Percentiles rank a stretch among this genome's conserved stretches.
Evolutionary conservation across 2,888 invertebrate species (phyloP).

Genomic region (Galeopsomyia nigrocyanea): DNA sequence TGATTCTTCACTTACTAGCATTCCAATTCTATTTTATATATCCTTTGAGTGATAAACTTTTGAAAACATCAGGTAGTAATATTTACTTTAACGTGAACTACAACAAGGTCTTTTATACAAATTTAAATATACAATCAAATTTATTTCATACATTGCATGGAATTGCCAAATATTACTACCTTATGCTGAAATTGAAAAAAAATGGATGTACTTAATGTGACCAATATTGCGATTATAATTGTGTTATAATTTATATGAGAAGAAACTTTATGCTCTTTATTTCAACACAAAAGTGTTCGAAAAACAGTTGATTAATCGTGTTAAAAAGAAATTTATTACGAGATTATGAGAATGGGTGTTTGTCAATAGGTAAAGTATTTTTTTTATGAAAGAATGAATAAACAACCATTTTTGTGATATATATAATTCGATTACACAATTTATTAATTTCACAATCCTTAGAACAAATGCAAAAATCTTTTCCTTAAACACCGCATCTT

Average conservation of each 20-base stretch:
- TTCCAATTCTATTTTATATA: slow-evolving; percentile 22
- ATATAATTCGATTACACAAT: slow-evolving; percentile 32
- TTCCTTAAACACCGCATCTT: too few relatives aligned
- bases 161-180: slow-evolving; percentile 10
- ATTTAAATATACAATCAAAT: not conserved
- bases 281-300: not conserved
- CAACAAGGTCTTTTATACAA: too few relatives aligned
- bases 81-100: not conserved
- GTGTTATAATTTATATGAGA: slow-evolving; percentile 10
- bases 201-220: too few relatives aligned
- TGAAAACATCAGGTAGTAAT: slow-evolving; percentile 20
- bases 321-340: slow-evolving; percentile 25
- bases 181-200: not conserved
- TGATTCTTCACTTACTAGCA: slow-evolving; percentile 16
- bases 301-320: slow-evolving; percentile 20
- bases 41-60: not conserved
- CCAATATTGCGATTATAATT: not conserved
- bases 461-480: too few relatives aligned
- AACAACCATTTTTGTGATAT: slow-evolving; percentile 41
- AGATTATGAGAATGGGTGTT: slow-evolving; percentile 18
- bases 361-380: slow-evolving; percentile 41
- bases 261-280: slow-evolving; percentile 13
- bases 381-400: slow-evolving; percentile 42
- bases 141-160: not conserved
- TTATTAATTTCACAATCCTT: slow-evolving; percentile 27